These are phyloP conservation scores for Oreocharis arfaki DNA, from an alignment of 2,113 vertebrate genomes.

Conservation along the genomic window DNA sequence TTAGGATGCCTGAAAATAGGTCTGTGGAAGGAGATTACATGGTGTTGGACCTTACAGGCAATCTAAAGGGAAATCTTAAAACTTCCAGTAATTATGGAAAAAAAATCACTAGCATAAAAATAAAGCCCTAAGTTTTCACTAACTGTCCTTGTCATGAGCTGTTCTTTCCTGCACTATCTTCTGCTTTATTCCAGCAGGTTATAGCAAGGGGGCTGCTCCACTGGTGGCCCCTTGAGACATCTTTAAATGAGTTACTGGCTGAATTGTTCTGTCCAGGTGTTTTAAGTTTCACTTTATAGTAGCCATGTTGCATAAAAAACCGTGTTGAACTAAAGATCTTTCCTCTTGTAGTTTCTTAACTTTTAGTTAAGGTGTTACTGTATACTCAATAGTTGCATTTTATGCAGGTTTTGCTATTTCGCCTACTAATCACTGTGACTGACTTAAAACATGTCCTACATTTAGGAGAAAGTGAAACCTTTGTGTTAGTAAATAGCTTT, in stretches of 20 bases:
- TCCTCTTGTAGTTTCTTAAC: background rate
- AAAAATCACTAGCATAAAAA: background rate
- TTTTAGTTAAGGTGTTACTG: background rate
- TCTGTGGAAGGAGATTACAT: background rate
- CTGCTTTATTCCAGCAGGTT: slow-evolving; percentile 13
- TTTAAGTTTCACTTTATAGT: background rate
- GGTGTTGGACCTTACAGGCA: background rate
- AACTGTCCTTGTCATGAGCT: slow-evolving; percentile 42
- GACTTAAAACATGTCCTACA: background rate
- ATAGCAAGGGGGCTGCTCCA: background rate
- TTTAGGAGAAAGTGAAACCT: background rate
- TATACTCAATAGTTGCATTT: background rate
- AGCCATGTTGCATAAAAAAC: background rate
- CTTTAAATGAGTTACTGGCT: background rate
- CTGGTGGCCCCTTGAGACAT: background rate
- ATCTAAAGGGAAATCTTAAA: background rate
- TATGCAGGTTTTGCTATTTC: background rate
- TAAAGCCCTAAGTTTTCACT: slow-evolving; percentile 4
- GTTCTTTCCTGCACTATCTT: slow-evolving; percentile 25
- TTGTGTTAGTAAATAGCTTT: background rate
- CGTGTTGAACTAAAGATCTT: background rate
- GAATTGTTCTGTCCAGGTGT: background rate
- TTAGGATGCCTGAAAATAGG: background rate
- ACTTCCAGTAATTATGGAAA: background rate
- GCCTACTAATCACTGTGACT: background rate